Conservation (phyloP, 1,140 invertebrate genomes). For the Papilio aristodemus region DNA sequence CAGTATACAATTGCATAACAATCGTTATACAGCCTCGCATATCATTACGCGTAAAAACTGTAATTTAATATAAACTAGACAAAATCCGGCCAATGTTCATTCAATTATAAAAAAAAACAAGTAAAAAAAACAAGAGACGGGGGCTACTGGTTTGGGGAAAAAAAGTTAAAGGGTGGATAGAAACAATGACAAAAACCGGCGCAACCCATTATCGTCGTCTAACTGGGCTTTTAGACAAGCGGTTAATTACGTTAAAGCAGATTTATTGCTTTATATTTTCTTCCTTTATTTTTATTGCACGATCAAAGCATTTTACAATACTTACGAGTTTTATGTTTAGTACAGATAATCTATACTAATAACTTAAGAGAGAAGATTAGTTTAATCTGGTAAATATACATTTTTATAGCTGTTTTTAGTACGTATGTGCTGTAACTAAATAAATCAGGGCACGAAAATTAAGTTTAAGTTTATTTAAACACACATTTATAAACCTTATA, state of each 20-base stretch:
- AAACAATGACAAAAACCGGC: conserved; percentile 68
- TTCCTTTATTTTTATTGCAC: conserved; percentile 31
- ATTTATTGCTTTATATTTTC: conserved; percentile 56
- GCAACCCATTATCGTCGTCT: conserved; percentile 55
- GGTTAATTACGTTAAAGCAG: conserved; percentile 67
- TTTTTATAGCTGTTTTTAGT: too few species aligned
- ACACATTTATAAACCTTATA: too few species aligned
- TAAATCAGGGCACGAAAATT: too few species aligned
- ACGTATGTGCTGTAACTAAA: too few species aligned
- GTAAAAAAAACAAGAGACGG: conserved; percentile 47
- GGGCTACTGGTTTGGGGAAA: conserved; percentile 51
- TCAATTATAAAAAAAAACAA: conserved; percentile 62
- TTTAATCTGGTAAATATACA: too few species aligned
- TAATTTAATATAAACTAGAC: conserved; percentile 79
- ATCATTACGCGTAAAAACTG: conserved; percentile 74
- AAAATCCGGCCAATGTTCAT: conserved; percentile 69
- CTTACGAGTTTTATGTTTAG: neutral
- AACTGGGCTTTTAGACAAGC: conserved; percentile 66
- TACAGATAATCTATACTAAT: too few species aligned
- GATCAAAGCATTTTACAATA: neutral
- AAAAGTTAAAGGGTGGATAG: conserved; percentile 68
- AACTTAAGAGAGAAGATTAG: too few species aligned
- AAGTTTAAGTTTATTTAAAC: too few species aligned
- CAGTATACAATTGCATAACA: conserved; percentile 61
- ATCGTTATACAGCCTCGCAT: conserved; percentile 66